Evolutionary conservation across 23 tunicate species (phyloP), one percentile per base, ranked within the genome.

Genomic region (Clavelina lepadiformis): DNA sequence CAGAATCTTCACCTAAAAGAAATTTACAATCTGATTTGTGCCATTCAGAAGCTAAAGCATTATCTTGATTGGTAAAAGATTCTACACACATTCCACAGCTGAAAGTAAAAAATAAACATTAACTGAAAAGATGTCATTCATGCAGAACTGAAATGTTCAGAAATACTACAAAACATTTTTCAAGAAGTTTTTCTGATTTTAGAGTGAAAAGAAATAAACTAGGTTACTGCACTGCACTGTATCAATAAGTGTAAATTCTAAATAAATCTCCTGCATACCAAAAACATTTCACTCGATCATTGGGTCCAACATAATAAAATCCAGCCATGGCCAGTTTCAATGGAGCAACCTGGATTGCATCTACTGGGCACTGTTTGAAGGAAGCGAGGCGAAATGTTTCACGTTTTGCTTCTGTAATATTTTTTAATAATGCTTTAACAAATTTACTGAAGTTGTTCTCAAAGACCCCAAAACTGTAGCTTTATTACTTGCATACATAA

Each of bases 231-330:
- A 41, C 49, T 8, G 13, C 49, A 15, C 13, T 15, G 49, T 11
- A 41, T 41, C 15, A 11, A 41, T 8, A 15, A 8, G 49, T 41
- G 49, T 8, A 41, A 41, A 41, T 41, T 11, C 49, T 41, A 41
- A 8, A 41, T 15, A 41, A 41, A 41, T 8, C 49, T 41, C 11
- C 15, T 41, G 15, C 58, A 21, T 59, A 72, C 78, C 78, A 58
- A 58, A 72, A 72, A 32, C 78, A 72, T 1, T 32, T 38, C 2
- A 59, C 67, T 30, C 56, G 33, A 33, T 72, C 78, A 28, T 68
- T 68, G 31, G 78, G 78, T 28, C 78, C 68, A 56, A 72, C 32
- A 27, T 72, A 58, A 38, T 72, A 72, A 45, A 58, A 72, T 2
- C 78, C 78, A 38, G 67, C 67, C 35, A 72, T 23, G 8, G 78